Conservation (phyloP, 2,888 invertebrate species). For the Eupithecia exiguata region DNA sequence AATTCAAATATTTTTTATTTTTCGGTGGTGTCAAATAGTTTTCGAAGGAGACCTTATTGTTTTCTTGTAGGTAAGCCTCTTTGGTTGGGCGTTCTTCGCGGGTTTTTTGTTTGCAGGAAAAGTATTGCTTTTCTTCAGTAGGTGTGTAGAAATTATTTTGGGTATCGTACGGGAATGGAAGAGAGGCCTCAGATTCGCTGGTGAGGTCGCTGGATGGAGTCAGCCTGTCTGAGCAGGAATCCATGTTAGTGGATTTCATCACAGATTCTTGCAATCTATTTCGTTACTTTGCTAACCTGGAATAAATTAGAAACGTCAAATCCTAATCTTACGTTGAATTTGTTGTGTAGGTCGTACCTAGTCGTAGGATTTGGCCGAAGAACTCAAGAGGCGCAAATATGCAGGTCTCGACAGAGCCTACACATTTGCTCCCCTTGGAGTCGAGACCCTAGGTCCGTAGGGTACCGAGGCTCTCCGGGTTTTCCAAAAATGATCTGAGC, state of each 20-base stretch:
- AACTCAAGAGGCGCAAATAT: too few relatives aligned
- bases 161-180: constrained; percentile 75
- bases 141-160: constrained; percentile 70
- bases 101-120: constrained; percentile 71
- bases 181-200: constrained; percentile 76
- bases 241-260: constrained; percentile 82
- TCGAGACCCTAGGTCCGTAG: too few relatives aligned
- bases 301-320: constrained; percentile 6
- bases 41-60: constrained; percentile 70
- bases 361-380: too few relatives aligned
- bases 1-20: constrained; percentile 77
- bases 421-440: too few relatives aligned
- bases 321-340: not conserved
- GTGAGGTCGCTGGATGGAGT: constrained; percentile 78
- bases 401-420: too few relatives aligned
- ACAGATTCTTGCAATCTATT: constrained; percentile 41
- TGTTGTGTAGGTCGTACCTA: too few relatives aligned
- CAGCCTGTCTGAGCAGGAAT: constrained; percentile 74
- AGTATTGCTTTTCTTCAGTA: constrained; percentile 70
- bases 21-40: constrained; percentile 69
- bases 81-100: constrained; percentile 66
- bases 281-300: constrained; percentile 14
- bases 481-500: too few relatives aligned
- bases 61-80: constrained; percentile 72
- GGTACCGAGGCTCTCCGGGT: too few relatives aligned